A percentile compares a stretch with the other conserved stretches of the same genome.
phyloP scores from a whole-genome alignment of 2,797 vertebrate species.

The Gallinago nigripennis region DNA sequence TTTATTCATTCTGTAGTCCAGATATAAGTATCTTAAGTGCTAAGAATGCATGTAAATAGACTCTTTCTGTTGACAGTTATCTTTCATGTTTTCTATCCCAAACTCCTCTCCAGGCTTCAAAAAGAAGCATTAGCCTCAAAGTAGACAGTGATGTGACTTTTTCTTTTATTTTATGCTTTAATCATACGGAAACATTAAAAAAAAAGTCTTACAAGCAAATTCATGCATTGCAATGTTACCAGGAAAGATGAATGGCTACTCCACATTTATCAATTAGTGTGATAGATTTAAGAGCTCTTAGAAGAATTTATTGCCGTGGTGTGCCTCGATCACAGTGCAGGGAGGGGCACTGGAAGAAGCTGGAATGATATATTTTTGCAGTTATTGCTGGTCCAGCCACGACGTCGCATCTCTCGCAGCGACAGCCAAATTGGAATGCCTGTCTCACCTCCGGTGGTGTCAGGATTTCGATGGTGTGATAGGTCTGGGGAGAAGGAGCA shows the following conservation, averaged over 20 bases:
- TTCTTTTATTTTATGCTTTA: not conserved
- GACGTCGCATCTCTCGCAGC: not conserved
- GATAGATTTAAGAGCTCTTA: conserved; percentile 61
- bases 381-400: conserved; percentile 1
- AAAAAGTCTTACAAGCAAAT: not conserved
- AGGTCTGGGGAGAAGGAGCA: not conserved
- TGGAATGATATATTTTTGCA: not conserved
- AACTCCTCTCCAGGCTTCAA: not conserved
- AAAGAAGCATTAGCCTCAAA: not conserved
- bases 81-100: not conserved
- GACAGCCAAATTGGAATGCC: not conserved
- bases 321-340: not conserved
- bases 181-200: not conserved
- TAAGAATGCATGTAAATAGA: not conserved
- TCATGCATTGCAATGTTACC: not conserved
- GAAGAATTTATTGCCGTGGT: conserved; percentile 45
- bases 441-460: not conserved
- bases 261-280: conserved; percentile 3
- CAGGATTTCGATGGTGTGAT: not conserved
- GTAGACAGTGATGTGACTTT: not conserved
- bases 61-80: not conserved
- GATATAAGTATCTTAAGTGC: not conserved
- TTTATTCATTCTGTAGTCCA: not conserved
- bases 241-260: not conserved
- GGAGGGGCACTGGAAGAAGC: conserved; percentile 6